Conservation (phyloP, 2,113 vertebrate species). For the Barnardius zonarius region DNA sequence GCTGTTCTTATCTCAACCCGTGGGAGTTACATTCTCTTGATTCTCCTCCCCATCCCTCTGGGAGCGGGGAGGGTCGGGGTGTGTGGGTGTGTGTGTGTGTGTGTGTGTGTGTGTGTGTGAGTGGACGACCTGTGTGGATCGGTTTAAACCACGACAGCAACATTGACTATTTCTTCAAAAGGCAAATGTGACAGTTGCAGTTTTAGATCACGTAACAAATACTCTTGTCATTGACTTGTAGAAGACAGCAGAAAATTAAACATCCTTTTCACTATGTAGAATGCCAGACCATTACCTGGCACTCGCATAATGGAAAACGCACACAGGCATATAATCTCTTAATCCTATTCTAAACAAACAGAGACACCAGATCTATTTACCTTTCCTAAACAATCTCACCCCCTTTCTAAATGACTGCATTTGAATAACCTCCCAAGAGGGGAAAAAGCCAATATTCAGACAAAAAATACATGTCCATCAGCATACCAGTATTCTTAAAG, state of each 20-base stretch:
- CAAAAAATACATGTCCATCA: background rate
- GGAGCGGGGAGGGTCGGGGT: too few relatives aligned
- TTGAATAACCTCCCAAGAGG: background rate
- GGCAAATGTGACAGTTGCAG: background rate
- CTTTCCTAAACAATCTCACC: background rate
- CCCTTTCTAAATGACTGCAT: background rate
- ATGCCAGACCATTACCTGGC: background rate
- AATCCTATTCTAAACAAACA: background rate
- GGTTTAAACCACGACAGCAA: background rate
- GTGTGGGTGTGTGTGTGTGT: too few relatives aligned
- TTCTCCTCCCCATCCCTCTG: too few relatives aligned
- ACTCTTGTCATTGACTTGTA: background rate
- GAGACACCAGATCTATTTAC: background rate
- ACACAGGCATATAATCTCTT: background rate
- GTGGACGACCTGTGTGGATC: too few relatives aligned
- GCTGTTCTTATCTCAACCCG: too few relatives aligned
- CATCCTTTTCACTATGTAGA: background rate
- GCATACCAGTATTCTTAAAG: background rate
- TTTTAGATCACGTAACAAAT: background rate
- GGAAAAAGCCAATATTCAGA: background rate
- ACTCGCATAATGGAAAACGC: background rate
- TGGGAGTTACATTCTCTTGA: too few relatives aligned
- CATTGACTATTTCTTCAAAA: background rate
- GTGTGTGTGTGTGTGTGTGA: too few relatives aligned
- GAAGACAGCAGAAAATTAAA: background rate